A percentile compares a stretch with the other conserved stretches of the same genome.
phyloP scores from a whole-genome alignment of 1,140 invertebrate genomes.

The Lasioglossum albipes region DNA sequence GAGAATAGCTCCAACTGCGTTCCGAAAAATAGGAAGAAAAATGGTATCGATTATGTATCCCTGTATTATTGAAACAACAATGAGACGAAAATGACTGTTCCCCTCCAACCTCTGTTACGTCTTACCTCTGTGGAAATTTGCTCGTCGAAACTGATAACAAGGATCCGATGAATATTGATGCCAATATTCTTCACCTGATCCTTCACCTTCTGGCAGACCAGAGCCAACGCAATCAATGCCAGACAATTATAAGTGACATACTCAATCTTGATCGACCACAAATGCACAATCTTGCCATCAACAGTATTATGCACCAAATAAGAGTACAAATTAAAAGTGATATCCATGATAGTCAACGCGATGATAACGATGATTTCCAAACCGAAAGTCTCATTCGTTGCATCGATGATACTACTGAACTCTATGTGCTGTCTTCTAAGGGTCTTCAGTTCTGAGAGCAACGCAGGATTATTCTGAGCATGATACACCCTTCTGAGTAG shows the following conservation, averaged over 20 bases:
- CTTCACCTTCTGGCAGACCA: constrained; percentile 65
- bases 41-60: no score
- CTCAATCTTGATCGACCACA: constrained; percentile 51
- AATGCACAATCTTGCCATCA: constrained; percentile 26
- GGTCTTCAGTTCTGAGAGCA: constrained; percentile 62
- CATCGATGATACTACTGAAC: constrained; percentile 49
- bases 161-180: constrained; percentile 62
- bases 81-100: no score
- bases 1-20: constrained; percentile 66
- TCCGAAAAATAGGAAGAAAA: background rate
- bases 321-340: constrained; percentile 72
- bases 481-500: constrained; percentile 69
- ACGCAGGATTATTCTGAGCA: constrained; percentile 64
- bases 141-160: constrained; percentile 64
- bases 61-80: no score
- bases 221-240: constrained; percentile 60
- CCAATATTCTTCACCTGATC: constrained; percentile 60
- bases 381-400: constrained; percentile 63
- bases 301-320: constrained; percentile 49
- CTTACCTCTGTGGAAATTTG: constrained; percentile 70
- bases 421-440: constrained; percentile 68
- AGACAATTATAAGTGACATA: constrained; percentile 61
- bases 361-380: constrained; percentile 58
- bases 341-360: constrained; percentile 64
- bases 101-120: no score